A percentile compares a stretch with the other conserved stretches of the same genome.
Conservation (phyloP, 2,888 invertebrate species). For the Drosophila putrida region DNA sequence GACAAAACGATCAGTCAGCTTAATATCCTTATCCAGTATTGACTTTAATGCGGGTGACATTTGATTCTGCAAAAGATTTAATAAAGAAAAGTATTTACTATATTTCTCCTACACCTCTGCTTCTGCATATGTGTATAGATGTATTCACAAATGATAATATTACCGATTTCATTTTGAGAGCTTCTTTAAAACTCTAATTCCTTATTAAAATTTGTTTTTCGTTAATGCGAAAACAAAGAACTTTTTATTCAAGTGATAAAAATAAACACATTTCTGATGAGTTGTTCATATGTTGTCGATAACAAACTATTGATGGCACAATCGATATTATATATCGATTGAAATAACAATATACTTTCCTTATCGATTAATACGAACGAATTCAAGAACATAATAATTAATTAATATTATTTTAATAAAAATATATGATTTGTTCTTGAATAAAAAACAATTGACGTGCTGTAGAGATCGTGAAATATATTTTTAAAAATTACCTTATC, state of each 20-base stretch:
- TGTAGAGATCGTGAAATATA: too few relatives aligned
- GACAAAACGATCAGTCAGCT: slow-evolving; percentile 79
- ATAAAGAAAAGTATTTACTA: neutral
- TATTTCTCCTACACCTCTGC: neutral
- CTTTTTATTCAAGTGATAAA: slow-evolving; percentile 7
- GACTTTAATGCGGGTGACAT: slow-evolving; percentile 16
- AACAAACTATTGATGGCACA: slow-evolving; percentile 3
- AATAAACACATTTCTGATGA: slow-evolving; percentile 6
- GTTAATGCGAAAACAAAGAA: slow-evolving; percentile 11
- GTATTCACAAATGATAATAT: neutral
- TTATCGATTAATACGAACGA: too few relatives aligned
- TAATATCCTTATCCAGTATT: slow-evolving; percentile 79
- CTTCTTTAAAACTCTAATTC: neutral
- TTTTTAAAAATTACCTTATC: too few relatives aligned
- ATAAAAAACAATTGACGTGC: too few relatives aligned
- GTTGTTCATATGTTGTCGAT: slow-evolving; percentile 5
- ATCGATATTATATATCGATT: neutral
- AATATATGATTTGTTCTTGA: too few relatives aligned
- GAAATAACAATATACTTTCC: too few relatives aligned
- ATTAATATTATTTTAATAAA: too few relatives aligned
- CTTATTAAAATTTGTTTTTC: neutral
- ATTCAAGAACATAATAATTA: too few relatives aligned
- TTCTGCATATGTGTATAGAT: neutral
- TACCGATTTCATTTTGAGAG: slow-evolving; percentile 33
- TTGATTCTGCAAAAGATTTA: slow-evolving; percentile 19